phyloP scores from a whole-genome alignment of 2,113 vertebrate species.

The Setophaga petechia region DNA sequence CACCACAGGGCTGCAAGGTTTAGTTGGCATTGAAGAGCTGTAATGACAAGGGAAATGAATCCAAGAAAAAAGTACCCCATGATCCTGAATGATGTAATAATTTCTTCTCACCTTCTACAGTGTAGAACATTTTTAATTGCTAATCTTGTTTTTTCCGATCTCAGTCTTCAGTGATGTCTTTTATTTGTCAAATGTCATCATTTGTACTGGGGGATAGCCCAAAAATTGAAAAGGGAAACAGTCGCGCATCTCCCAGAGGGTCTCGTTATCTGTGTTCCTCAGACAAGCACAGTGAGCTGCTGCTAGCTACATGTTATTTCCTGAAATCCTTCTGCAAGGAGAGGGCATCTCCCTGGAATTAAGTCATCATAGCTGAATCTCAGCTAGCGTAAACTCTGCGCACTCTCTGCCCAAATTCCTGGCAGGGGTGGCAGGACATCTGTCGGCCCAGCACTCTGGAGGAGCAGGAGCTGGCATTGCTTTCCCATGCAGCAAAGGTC shows the following conservation, averaged over 20 bases:
- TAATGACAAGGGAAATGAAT: neutral
- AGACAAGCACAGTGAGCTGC: neutral
- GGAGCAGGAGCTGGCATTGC: neutral
- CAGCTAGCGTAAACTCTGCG: neutral
- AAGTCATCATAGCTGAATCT: neutral
- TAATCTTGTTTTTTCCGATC: neutral
- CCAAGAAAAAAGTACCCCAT: neutral
- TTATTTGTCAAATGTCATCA: neutral
- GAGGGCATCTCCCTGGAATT: neutral
- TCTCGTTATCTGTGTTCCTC: neutral
- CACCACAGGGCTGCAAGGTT: neutral
- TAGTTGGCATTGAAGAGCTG: neutral
- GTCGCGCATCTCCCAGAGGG: neutral
- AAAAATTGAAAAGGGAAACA: neutral
- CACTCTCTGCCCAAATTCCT: neutral
- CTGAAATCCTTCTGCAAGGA: neutral
- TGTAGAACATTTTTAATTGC: neutral
- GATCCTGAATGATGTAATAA: neutral
- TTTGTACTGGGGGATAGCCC: neutral
- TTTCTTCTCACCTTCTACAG: neutral
- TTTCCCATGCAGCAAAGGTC: neutral
- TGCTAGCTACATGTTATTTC: neutral
- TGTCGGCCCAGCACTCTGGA: neutral
- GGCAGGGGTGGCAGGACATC: neutral
- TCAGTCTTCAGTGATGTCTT: neutral